Base-by-base conservation (phyloP, 2,888 invertebrate species). In the Heliconius ismenius region DNA sequence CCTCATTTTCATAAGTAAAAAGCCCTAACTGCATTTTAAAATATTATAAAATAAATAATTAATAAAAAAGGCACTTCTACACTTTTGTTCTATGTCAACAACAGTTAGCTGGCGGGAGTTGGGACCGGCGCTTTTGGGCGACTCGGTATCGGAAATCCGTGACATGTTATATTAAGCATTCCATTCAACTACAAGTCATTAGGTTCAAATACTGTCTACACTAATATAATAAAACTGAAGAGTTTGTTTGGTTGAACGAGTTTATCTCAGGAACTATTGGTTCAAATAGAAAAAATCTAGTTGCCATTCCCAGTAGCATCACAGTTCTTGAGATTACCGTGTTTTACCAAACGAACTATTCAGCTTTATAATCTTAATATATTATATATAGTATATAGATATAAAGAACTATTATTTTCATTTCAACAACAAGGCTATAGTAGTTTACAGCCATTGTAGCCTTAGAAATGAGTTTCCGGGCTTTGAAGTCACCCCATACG, bases 91-190 rank as follows among this genome's bases (percentile, higher is more conserved):
- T 73, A 21, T 62, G 73, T 3, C 21, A 73, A 84, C 80, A 83
- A 90, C 91, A 89, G 91, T 91, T 91, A 91, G 79, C 73, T 82
- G 84, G 79, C 79, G 80, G 76, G 10, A 58, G 58, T 58, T 11
- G n/a, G 49, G 72, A 77, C 73, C 76, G 74, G 72, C 65, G 78
- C 67, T 74, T 75, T 78, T 77, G 62, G 75, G 75, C 65, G 77
- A 60, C 77, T 60, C 73, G 67, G 58, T 58, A 79, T 79, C 79
- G 79, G 79, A 79, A 79, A 79, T 79, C 79, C 79, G 79, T 78
- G 39, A 75, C 68, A 58, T 70, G 32, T 73, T 68, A 74, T 43
- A 76, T 73, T 72, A 68, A 60, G 26, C 26, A 62, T 63, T 67
- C 73, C 76, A 77, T 65, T 68, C 73, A 75, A 77, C 77, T 49